Conservation (phyloP, 2,113 vertebrate species). For the Montifringilla adamsi region DNA sequence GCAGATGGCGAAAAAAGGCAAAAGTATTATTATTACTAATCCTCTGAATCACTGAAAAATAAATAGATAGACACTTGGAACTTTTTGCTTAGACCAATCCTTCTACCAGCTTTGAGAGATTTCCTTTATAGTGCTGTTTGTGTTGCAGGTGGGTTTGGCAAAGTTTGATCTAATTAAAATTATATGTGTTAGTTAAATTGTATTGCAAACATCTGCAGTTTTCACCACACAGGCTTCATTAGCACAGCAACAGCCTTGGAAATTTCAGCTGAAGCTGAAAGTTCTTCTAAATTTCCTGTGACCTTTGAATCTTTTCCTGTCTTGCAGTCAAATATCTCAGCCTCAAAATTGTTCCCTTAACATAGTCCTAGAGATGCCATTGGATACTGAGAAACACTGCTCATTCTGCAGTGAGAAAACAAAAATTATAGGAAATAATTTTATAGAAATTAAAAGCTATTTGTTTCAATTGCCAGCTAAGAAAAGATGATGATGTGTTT, state of each 20-base stretch:
- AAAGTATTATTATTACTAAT: background rate
- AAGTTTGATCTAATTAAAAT: background rate
- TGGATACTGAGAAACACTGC: background rate
- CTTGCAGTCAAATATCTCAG: background rate
- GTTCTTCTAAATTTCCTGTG: background rate
- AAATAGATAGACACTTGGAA: rapidly evolving
- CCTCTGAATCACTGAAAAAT: background rate
- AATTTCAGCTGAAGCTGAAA: background rate
- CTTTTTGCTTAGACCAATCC: rapidly evolving
- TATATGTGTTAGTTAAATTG: background rate
- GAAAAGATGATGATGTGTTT: background rate
- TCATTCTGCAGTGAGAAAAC: background rate
- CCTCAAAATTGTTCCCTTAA: background rate
- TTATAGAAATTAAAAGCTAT: background rate
- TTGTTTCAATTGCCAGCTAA: background rate
- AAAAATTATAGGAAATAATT: background rate
- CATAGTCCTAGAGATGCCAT: background rate
- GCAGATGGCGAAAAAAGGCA: background rate
- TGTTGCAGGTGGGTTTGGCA: background rate
- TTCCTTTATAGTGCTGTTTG: background rate
- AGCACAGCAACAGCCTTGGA: background rate
- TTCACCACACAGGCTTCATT: background rate
- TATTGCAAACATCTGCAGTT: background rate
- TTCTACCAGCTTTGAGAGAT: background rate
- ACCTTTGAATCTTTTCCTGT: background rate